A percentile compares a stretch with the other conserved stretches of the same genome.
Conservation (phyloP, 2,888 invertebrate species). For the Drosophila prolongata region DNA sequence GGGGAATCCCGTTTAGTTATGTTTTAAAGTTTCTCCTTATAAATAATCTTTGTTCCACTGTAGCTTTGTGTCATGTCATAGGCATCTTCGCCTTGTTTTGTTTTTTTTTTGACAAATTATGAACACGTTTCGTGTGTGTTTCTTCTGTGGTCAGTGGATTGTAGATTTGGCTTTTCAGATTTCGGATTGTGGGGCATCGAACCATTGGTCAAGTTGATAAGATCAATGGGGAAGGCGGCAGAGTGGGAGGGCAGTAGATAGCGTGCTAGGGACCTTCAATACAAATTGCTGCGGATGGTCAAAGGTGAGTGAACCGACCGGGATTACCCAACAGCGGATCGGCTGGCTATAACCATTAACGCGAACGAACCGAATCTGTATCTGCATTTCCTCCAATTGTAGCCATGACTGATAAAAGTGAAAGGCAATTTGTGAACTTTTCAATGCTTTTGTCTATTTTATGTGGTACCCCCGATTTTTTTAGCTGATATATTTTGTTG, state of each 20-base stretch:
- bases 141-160: neutral
- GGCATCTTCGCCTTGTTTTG: conserved; percentile 11
- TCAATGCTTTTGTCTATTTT: conserved; percentile 23
- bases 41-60: conserved; percentile 2
- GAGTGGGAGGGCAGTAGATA: neutral
- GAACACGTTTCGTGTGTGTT: conserved; percentile 56
- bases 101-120: conserved; percentile 55
- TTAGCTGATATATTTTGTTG: conserved; percentile 21
- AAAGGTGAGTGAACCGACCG: conserved; percentile 14
- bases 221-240: conserved; percentile 40
- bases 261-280: conserved; percentile 13
- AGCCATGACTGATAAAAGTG: conserved; percentile 38
- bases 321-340: conserved; percentile 14
- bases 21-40: no score
- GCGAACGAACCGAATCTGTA: neutral
- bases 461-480: conserved; percentile 2
- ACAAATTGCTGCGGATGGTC: neutral
- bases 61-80: conserved; percentile 8
- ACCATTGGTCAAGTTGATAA: conserved; percentile 48
- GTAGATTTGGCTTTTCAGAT: conserved; percentile 14
- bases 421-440: conserved; percentile 48
- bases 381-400: conserved; percentile 19
- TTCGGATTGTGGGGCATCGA: conserved; percentile 49
- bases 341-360: conserved; percentile 7
- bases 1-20: no score